Evolutionary conservation across 1,140 invertebrate species (phyloP), one percentile per base, ranked within the genome.

Genomic region (Drosophila busckii): DNA sequence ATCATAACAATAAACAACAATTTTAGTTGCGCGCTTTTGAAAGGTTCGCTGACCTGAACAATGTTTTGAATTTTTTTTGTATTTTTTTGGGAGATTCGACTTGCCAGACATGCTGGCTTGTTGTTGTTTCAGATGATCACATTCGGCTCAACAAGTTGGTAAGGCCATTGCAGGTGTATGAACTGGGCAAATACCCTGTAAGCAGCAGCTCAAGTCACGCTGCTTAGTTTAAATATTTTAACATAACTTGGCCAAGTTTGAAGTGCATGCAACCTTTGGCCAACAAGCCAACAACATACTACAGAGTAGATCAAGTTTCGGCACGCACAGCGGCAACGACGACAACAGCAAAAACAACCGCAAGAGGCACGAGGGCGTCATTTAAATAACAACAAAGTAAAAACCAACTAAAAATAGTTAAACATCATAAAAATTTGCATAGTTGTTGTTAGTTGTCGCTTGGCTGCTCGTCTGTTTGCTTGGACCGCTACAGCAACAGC

Each of bases 391-490:
- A 82, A 75, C 75, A 82, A 82, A 63, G 23, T 59, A 66, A 64
- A 66, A 65, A 61, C 52, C 26, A 61, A 82, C 75, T 82, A 82
- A 82, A 80, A 80, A 80, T 82, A 75, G 73, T 80, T 80, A 82
- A 66, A 59, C 73, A 82, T 69, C 75, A 75, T 82, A 82, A 73
- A 80, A 82, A 80, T 80, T 80, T 80, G 69, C 75, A 80, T 80
- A 80, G 75, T 66, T 66, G 75, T 69, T 75, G 55, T 48, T 59
- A 56, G 52, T 58, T 63, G 53, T 62, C 42, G 42, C 9, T 60
- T 45, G 38, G 49, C 10, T 59, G 55, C 25, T 44, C 12, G 17
- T n/a, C 17, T 19, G 16, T 29, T 32, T 25, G n/a, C n/a, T 34
- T 45, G 41, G 35, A 26, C 29, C 41, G 46, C 50, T 45, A 44